Evolutionary conservation across 1,140 invertebrate species (phyloP).

Genomic region (Meloidogyne chitwoodi): DNA sequence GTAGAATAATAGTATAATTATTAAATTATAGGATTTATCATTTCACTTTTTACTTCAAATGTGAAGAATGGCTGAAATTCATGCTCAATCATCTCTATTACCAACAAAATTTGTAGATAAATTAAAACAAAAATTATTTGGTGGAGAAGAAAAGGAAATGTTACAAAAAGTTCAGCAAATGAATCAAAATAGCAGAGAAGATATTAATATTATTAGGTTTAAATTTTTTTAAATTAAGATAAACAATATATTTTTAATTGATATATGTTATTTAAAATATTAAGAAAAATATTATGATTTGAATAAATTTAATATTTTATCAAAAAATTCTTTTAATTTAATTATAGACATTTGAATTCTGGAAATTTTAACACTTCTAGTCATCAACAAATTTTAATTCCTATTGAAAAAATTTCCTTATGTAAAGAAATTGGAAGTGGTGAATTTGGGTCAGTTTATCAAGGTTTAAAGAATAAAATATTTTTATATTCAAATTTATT

Average conservation of each 20-base stretch:
- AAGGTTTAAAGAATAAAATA: slow-evolving; percentile 66
- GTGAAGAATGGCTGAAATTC: neutral
- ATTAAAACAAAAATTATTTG: neutral
- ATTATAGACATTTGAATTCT: neutral
- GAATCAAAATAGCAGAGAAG: neutral
- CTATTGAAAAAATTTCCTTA: slow-evolving; percentile 82
- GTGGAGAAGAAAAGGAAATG: neutral
- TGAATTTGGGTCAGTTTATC: slow-evolving; percentile 94
- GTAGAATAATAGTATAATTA: too few species aligned
- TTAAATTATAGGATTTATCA: too few species aligned
- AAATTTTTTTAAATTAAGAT: neutral
- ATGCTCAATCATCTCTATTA: neutral
- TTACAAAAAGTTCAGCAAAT: neutral
- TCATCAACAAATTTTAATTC: slow-evolving; percentile 81
- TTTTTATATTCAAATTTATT: neutral
- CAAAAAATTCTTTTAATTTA: too few species aligned
- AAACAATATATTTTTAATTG: too few species aligned
- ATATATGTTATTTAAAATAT: too few species aligned
- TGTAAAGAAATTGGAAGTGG: slow-evolving; percentile 90
- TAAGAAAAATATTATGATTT: too few species aligned
- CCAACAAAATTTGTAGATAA: neutral
- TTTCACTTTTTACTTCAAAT: neutral
- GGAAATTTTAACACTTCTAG: neutral
- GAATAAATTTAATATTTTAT: too few species aligned
- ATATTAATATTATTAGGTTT: neutral